A percentile compares a stretch with the other conserved stretches of the same genome.
phyloP scores from a whole-genome alignment of 2,797 vertebrate species.

The Sebastes wilsoni region DNA sequence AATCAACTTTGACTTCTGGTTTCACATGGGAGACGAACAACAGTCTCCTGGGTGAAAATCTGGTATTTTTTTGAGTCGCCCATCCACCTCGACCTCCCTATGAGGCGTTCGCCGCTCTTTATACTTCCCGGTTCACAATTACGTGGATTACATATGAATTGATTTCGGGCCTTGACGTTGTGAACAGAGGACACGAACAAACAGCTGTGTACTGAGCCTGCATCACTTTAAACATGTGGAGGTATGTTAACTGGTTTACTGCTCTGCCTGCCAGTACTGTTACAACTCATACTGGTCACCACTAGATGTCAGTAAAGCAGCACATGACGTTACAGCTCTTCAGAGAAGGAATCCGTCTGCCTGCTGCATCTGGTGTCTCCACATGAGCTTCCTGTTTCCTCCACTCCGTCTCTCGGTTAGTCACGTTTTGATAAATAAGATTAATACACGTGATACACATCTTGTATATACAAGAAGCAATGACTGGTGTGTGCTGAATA shows the following conservation, averaged over 20 bases:
- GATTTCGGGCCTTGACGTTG: too few relatives aligned
- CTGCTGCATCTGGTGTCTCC: conserved; percentile 35
- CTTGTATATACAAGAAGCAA: neutral
- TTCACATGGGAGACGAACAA: too few relatives aligned
- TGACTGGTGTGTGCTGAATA: neutral
- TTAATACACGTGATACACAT: neutral
- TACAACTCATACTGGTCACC: neutral
- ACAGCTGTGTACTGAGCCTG: neutral
- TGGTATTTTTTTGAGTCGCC: too few relatives aligned
- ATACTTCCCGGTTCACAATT: too few relatives aligned
- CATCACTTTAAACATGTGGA: neutral
- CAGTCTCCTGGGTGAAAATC: too few relatives aligned
- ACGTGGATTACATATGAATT: too few relatives aligned
- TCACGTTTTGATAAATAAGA: conserved; percentile 20
- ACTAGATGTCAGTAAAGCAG: conserved; percentile 47
- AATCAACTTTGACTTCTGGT: too few relatives aligned
- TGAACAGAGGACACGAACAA: too few relatives aligned
- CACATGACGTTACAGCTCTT: neutral
- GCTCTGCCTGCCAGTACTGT: neutral
- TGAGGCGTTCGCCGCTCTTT: too few relatives aligned
- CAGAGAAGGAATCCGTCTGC: neutral
- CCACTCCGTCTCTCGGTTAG: conserved; percentile 7
- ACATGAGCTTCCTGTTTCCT: conserved; percentile 26
- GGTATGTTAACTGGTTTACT: neutral
- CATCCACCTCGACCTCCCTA: too few relatives aligned